Evolutionary conservation across 2,113 vertebrate genomes (phyloP), one percentile per base, ranked within the genome.

Genomic region (Merops nubicus): DNA sequence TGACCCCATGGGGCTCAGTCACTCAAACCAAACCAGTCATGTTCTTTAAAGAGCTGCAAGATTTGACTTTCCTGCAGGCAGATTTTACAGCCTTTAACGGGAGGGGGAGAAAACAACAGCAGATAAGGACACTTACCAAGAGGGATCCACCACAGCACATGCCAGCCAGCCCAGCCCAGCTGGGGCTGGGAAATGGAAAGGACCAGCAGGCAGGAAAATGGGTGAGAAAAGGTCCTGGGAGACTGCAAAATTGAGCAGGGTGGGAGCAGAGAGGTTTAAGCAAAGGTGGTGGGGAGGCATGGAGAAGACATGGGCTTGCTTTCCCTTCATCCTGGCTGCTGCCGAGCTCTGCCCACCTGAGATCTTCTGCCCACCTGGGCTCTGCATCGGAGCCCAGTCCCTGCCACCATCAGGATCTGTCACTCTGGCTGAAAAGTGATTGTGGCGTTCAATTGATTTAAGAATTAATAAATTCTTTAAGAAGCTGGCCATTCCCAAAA

Each of bases 41-140:
- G 11, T 48, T 91, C 57, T 36, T 67, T n/a, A 15, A 31, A 68
- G 53, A 88, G n/a, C 36, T 65, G 57, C n/a, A 38, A 75, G 31
- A n/a, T n/a, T 21, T n/a, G 31, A 0, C 38, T 43, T 40, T 33
- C 76, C 87, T 45, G 80, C 63, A 54, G 72, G 73, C 45, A 77
- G 11, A 3, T 69, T 80, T 63, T 43, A 26, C 48, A 84, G 87
- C 67, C 50, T 92, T 92, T 28, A 42, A 64, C 90, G 40, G 50
- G 25, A 83, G 18, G 48, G 67, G 85, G 34, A 93, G 84, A 94
- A 95, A 87, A 84, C 31, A 65, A 40, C 12, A 65, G 76, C 7
- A 2, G 20, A 91, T 84, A 89, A 89, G 84, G 80, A 91, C 88
- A 93, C 96, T 97, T 96, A 97, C 95, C 95, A 91, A 77, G 77